phyloP scores from a whole-genome alignment of 2,113 vertebrate genomes.

The Plecotus auritus region DNA sequence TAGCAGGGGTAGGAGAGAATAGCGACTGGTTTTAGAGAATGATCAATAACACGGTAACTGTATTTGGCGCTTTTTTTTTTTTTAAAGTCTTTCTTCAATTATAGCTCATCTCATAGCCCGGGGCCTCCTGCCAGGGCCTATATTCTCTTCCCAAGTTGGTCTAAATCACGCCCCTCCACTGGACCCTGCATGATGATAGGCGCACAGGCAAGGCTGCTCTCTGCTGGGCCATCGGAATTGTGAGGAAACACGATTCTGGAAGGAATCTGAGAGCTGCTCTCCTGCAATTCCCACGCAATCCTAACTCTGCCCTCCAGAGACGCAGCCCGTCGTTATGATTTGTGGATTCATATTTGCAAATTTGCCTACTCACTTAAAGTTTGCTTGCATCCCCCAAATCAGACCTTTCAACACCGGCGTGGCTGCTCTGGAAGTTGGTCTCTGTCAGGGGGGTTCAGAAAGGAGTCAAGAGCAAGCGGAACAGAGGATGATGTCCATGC shows the following conservation, averaged over 20 bases:
- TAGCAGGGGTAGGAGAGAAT: not conserved
- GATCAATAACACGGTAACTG: not conserved
- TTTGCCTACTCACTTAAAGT: not conserved
- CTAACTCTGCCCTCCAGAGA: not conserved
- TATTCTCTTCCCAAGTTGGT: not conserved
- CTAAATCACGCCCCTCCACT: not conserved
- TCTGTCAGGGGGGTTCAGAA: not conserved
- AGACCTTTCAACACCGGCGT: not conserved
- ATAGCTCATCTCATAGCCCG: not conserved
- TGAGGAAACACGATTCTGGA: not conserved
- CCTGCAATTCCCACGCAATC: not conserved
- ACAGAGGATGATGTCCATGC: not conserved
- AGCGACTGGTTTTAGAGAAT: conserved; percentile 1
- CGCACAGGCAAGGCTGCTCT: not conserved
- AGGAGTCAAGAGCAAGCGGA: not conserved
- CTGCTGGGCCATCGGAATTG: not conserved
- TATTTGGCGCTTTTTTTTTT: not conserved
- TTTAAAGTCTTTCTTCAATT: not conserved
- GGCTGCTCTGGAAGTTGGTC: not conserved
- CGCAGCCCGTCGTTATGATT: not conserved
- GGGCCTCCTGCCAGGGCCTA: not conserved
- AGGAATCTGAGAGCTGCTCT: not conserved
- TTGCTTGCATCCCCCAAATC: not conserved
- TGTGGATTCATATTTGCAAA: not conserved
- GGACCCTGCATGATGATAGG: not conserved